These are phyloP conservation scores for Sturmia bella DNA, from an alignment of 2,888 invertebrate genomes.

Conservation along the genomic window DNA sequence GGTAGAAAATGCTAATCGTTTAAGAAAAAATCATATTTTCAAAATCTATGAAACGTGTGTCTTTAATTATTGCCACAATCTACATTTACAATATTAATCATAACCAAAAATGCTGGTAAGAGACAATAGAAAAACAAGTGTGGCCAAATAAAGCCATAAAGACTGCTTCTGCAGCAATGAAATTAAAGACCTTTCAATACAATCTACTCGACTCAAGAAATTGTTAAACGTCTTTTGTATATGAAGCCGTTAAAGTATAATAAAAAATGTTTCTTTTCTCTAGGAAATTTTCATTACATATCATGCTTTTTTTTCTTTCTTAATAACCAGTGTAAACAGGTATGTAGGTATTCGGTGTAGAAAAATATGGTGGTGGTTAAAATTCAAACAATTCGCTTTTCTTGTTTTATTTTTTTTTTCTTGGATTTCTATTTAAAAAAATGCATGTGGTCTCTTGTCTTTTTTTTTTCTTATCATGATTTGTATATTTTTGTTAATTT, in stretches of 20 bases:
- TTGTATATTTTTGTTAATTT: slow-evolving; percentile 22
- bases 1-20: neutral
- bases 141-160: slow-evolving; percentile 17
- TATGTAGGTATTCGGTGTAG: no score
- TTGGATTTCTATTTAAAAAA: no score
- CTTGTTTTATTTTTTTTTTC: no score
- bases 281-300: no score
- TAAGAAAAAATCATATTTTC: slow-evolving; percentile 12
- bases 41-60: slow-evolving; percentile 55
- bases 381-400: neutral
- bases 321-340: neutral
- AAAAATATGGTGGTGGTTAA: neutral
- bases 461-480: neutral
- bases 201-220: neutral
- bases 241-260: neutral
- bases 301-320: neutral
- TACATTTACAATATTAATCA: slow-evolving; percentile 19
- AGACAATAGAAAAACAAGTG: slow-evolving; percentile 35
- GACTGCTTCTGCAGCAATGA: neutral
- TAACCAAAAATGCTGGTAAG: neutral
- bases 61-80: slow-evolving; percentile 57
- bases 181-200: neutral
- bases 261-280: neutral
- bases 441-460: neutral
- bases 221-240: neutral